Conservation (phyloP, 2,113 vertebrate genomes). For the Mandrillus leucophaeus region DNA sequence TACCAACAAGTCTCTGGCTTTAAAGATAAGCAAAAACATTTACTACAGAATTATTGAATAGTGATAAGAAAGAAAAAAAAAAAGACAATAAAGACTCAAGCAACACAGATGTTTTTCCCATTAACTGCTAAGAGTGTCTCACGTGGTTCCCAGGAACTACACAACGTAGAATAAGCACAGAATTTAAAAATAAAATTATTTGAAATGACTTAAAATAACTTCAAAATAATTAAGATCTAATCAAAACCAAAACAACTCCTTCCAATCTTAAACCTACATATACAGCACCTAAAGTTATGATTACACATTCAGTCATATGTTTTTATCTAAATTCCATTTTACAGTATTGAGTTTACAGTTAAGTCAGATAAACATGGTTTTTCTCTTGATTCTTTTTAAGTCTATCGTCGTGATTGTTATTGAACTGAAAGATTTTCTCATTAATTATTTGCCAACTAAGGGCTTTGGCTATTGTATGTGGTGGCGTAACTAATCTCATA, state of each 20-base stretch:
- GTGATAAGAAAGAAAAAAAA: constrained; percentile 53
- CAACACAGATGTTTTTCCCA: neutral
- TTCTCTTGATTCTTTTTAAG: neutral
- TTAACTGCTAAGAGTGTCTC: neutral
- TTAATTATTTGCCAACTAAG: neutral
- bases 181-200: neutral
- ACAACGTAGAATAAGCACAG: neutral
- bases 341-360: neutral
- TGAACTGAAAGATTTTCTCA: neutral
- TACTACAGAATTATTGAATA: constrained; percentile 52
- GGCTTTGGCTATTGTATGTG: neutral
- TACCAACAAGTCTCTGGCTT: constrained; percentile 51
- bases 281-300: neutral
- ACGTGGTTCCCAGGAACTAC: neutral
- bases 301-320: neutral
- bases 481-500: neutral
- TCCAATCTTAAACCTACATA: neutral
- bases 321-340: constrained; percentile 20
- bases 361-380: neutral
- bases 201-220: neutral
- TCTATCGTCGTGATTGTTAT: neutral
- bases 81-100: constrained; percentile 56
- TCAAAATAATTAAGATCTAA: neutral
- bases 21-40: constrained; percentile 71
- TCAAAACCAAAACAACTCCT: neutral